Conservation (phyloP, 2,888 invertebrate genomes). For the Rotaria macrura region DNA sequence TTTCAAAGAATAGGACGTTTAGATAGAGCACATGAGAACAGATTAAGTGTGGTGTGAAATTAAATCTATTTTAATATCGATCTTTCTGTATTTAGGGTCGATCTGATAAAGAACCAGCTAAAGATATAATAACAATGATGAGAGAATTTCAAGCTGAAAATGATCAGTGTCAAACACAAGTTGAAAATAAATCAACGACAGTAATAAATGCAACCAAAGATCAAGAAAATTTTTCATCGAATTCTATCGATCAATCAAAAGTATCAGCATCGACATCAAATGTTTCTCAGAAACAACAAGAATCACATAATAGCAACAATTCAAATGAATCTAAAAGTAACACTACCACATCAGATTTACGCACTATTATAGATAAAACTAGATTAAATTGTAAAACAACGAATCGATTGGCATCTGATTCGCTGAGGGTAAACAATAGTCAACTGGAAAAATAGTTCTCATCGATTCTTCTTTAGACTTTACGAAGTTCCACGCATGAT, state of each 20-base stretch:
- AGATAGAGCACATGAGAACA: no score
- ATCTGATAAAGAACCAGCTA: neutral
- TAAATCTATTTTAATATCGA: no score
- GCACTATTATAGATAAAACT: neutral
- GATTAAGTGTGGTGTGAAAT: no score
- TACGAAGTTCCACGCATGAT: neutral
- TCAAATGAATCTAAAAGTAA: neutral
- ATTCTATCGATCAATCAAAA: neutral
- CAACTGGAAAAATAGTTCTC: neutral
- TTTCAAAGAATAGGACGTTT: no score
- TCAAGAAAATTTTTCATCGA: neutral
- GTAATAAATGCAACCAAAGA: neutral
- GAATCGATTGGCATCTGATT: neutral
- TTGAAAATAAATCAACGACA: neutral
- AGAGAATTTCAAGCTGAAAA: neutral
- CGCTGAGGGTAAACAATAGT: neutral
- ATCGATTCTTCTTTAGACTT: neutral
- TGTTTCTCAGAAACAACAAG: neutral
- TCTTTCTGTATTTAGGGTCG: neutral
- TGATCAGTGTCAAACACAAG: neutral
- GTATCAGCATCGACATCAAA: neutral
- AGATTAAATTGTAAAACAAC: neutral
- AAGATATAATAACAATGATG: slow-evolving; percentile 14
- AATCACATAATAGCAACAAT: neutral
- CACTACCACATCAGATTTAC: neutral